Evolutionary conservation across 2,888 invertebrate genomes (phyloP).

Genomic region (Pocota personata): DNA sequence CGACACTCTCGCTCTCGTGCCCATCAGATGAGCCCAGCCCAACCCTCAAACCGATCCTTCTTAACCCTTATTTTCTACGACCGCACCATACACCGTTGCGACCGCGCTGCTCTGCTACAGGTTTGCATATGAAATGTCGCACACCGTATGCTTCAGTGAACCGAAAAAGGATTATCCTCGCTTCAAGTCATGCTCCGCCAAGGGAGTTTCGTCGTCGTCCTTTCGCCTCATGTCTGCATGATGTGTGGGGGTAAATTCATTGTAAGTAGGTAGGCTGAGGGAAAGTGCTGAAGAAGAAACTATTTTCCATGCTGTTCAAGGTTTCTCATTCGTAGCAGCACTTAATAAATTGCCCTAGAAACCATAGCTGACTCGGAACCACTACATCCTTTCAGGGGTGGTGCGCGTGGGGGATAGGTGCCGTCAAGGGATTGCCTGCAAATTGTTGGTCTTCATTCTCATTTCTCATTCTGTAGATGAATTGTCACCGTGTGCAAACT

Average conservation of each 20-base stretch:
- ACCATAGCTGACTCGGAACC: constrained; percentile 48
- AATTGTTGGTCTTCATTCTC: constrained; percentile 14
- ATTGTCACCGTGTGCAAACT: constrained; percentile 60
- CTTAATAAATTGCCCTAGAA: constrained; percentile 71
- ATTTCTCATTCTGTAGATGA: constrained; percentile 52
- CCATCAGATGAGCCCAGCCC: not conserved
- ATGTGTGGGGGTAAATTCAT: not conserved
- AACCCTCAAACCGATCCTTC: not conserved
- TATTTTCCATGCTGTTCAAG: constrained; percentile 53
- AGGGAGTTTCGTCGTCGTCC: constrained; percentile 3
- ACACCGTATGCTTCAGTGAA: constrained; percentile 68
- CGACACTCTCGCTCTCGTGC: constrained; percentile 42
- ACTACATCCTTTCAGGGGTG: not conserved
- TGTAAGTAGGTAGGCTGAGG: constrained; percentile 22
- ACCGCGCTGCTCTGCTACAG: constrained; percentile 41
- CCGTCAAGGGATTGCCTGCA: constrained; percentile 15
- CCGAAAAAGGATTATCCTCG: constrained; percentile 69
- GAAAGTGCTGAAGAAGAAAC: constrained; percentile 54
- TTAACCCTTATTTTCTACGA: not conserved
- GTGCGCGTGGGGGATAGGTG: not conserved
- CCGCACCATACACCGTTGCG: not conserved
- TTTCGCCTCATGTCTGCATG: not conserved
- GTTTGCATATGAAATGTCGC: constrained; percentile 71
- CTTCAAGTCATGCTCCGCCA: constrained; percentile 49
- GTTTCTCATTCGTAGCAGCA: constrained; percentile 34